These are phyloP conservation scores for Hydrolagus colliei DNA, from an alignment of 2,797 vertebrate species.

Conservation along the genomic window DNA sequence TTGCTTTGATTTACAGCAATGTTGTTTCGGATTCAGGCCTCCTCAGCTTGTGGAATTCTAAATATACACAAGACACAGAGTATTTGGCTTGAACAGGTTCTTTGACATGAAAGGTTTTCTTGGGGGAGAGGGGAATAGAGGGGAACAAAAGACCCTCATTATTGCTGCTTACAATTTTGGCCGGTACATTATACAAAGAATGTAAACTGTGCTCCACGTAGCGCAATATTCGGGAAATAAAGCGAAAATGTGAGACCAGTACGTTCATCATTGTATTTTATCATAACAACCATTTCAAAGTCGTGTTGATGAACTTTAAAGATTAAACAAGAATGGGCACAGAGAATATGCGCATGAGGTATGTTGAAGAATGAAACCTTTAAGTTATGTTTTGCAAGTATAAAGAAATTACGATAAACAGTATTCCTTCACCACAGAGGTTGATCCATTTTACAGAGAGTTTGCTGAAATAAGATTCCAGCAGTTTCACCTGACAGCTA, in stretches of 20 bases:
- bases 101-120: neutral
- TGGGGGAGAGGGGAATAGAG: no score
- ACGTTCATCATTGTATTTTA: neutral
- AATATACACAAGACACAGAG: neutral
- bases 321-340: neutral
- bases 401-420: slow-evolving; percentile 4
- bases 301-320: neutral
- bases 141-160: neutral
- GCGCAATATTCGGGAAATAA: slow-evolving; percentile 2
- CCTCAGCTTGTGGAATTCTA: neutral
- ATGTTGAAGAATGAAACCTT: slow-evolving; percentile 10
- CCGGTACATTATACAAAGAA: neutral
- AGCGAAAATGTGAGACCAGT: neutral
- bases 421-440: slow-evolving; percentile 12
- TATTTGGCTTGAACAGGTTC: neutral
- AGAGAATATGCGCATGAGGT: neutral
- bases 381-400: slow-evolving; percentile 4
- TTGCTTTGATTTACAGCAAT: no score
- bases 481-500: slow-evolving; percentile 25
- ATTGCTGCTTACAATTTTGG: neutral
- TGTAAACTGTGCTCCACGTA: neutral
- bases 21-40: no score
- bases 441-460: neutral
- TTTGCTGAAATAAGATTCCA: neutral
- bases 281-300: neutral